phyloP scores from a whole-genome alignment of 2,113 vertebrate genomes.

The Mesembrinibis cayennensis region DNA sequence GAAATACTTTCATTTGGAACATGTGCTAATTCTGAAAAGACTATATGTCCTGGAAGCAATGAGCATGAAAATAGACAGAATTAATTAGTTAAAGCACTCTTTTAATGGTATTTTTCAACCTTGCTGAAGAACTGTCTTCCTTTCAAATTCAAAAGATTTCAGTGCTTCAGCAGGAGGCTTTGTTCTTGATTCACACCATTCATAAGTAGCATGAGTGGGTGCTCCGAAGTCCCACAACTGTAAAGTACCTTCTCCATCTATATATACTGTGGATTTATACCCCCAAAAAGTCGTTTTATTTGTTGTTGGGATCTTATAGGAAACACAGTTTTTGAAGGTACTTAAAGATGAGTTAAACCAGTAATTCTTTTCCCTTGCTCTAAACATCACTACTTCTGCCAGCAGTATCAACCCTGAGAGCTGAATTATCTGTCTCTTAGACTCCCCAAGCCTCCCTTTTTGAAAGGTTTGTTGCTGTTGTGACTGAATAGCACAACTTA shows the following conservation, averaged over 20 bases:
- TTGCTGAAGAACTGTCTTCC: not conserved
- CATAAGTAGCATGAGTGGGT: not conserved
- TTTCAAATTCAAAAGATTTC: not conserved
- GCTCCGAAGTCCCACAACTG: not conserved
- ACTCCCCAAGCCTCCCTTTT: not conserved
- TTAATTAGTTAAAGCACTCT: not conserved
- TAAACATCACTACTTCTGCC: not conserved
- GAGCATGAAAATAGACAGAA: not conserved
- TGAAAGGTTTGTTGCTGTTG: not conserved
- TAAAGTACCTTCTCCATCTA: not conserved
- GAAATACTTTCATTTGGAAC: not conserved
- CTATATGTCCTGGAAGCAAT: not conserved
- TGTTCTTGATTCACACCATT: not conserved
- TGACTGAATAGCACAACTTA: not conserved
- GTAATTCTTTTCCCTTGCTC: not conserved
- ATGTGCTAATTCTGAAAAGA: not conserved
- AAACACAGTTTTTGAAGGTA: not conserved
- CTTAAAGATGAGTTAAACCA: not conserved
- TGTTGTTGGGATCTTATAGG: not conserved
- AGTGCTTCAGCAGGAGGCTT: not conserved
- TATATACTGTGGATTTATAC: not conserved
- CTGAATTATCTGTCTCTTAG: not conserved
- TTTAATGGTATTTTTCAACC: not conserved
- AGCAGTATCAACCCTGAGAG: not conserved
- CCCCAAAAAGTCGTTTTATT: fast-evolving